Conservation (phyloP, 2,888 invertebrate genomes). For the Tinea semifulvella region DNA sequence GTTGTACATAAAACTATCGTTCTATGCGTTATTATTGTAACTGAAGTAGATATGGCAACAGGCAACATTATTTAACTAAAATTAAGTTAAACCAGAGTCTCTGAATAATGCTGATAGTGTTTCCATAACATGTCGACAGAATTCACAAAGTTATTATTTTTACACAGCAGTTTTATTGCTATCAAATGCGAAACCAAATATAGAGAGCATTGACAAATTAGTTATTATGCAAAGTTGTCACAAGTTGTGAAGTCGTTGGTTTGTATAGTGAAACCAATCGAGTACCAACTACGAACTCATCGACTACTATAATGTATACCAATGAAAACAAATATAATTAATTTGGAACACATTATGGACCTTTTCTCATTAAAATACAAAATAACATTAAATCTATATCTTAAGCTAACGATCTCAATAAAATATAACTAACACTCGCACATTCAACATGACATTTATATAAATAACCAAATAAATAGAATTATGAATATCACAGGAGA, state of each 20-base stretch:
- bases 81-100: constrained; percentile 3
- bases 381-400: constrained; percentile 33
- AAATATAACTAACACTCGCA: constrained; percentile 44
- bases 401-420: constrained; percentile 45
- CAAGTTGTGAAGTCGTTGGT: not conserved
- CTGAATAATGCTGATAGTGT: no score
- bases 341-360: constrained; percentile 61
- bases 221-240: not conserved
- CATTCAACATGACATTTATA: constrained; percentile 46
- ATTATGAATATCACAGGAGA: constrained; percentile 66
- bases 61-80: constrained; percentile 8
- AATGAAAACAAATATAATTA: constrained; percentile 9
- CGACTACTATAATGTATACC: constrained; percentile 5
- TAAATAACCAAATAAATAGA: constrained; percentile 58
- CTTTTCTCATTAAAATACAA: constrained; percentile 41
- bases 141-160: not conserved
- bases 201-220: constrained; percentile 18
- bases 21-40: no score
- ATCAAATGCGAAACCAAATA: constrained; percentile 35
- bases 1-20: no score
- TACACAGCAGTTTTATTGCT: constrained; percentile 27
- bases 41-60: no score
- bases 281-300: constrained; percentile 10
- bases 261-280: no score
- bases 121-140: not conserved